phyloP scores from a whole-genome alignment of 2,888 invertebrate species.

The Leistus spinibarbis region DNA sequence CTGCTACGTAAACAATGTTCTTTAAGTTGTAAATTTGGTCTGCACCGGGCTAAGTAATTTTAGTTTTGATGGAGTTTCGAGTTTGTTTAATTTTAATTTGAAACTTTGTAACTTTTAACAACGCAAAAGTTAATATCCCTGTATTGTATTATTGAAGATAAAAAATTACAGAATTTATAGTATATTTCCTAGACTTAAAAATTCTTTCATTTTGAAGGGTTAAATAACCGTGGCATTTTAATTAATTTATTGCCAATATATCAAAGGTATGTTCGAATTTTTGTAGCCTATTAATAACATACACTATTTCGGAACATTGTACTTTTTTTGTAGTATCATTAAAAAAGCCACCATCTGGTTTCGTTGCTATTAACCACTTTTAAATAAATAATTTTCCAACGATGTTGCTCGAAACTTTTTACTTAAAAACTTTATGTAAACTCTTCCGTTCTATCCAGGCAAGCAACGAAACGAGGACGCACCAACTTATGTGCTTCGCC shows the following conservation, averaged over 20 bases:
- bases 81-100: background rate
- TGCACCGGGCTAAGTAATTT: background rate
- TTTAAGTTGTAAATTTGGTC: background rate
- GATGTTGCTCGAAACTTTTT: slow-evolving; percentile 23
- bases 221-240: too few relatives aligned
- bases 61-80: background rate
- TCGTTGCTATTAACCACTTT: slow-evolving; percentile 30
- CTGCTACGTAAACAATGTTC: background rate
- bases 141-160: too few relatives aligned
- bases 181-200: too few relatives aligned
- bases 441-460: background rate
- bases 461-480: too few relatives aligned
- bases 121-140: too few relatives aligned
- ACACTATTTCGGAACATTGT: background rate
- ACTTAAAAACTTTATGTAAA: slow-evolving; percentile 23
- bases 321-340: background rate
- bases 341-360: slow-evolving; percentile 5
- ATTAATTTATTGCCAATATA: background rate
- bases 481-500: background rate
- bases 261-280: background rate
- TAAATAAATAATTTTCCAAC: slow-evolving; percentile 33
- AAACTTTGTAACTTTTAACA: too few relatives aligned
- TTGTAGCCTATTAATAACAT: background rate
- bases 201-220: too few relatives aligned
- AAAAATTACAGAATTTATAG: too few relatives aligned